Conservation (phyloP, 1,140 invertebrate genomes). For the Mactra quadrangularis region DNA sequence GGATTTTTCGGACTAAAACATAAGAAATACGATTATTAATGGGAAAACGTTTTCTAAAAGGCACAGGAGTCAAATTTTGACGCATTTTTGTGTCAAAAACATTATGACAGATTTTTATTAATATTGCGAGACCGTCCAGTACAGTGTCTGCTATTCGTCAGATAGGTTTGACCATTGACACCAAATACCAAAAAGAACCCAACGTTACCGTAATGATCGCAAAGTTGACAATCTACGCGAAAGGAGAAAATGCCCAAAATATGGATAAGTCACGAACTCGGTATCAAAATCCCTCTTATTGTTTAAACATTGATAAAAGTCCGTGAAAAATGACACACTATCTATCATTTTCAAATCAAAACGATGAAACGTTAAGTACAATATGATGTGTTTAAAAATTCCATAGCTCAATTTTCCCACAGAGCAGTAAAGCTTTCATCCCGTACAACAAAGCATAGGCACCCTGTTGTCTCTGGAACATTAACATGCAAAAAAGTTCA, state of each 20-base stretch:
- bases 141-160: slow-evolving; percentile 7
- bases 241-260: slow-evolving; percentile 51
- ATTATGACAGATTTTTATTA: slow-evolving; percentile 28
- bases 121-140: slow-evolving; percentile 1
- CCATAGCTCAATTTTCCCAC: neutral
- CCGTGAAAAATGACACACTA: slow-evolving; percentile 33
- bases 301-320: slow-evolving; percentile 58
- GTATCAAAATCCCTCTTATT: slow-evolving; percentile 31
- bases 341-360: slow-evolving; percentile 51
- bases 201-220: slow-evolving; percentile 38
- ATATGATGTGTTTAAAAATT: slow-evolving; percentile 23
- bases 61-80: slow-evolving; percentile 10
- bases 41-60: neutral
- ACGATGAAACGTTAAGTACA: slow-evolving; percentile 16
- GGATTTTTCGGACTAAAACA: too few species aligned
- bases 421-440: neutral
- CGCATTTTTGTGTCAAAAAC: slow-evolving; percentile 22
- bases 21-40: neutral
- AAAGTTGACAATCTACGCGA: slow-evolving; percentile 50
- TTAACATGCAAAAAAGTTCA: too few species aligned
- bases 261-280: slow-evolving; percentile 56
- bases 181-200: slow-evolving; percentile 21
- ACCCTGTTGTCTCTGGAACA: too few species aligned
- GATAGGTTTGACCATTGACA: slow-evolving; percentile 37
- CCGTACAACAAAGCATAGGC: too few species aligned